Base-by-base conservation (phyloP, 2,888 invertebrate genomes). In the Aleiodes testaceus region DNA sequence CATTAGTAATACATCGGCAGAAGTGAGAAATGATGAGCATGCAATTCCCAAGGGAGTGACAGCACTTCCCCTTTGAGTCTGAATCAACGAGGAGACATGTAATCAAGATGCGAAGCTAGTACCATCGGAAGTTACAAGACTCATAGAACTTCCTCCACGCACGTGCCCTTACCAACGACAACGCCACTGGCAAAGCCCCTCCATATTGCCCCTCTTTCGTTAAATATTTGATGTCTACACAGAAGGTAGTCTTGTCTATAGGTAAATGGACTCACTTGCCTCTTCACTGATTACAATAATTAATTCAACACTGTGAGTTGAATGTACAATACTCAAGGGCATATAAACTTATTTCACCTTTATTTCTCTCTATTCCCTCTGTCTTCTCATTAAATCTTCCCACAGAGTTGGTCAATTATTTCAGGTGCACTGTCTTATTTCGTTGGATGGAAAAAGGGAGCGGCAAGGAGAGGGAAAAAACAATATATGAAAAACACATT, bases 51-150 rank as follows among this genome's bases (percentile, higher is more conserved):
- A 22, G 63, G 45, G 22, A 63, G 18, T 63, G 63, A 63, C 59
- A 59, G 36, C 14, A 18, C 11, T 26, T 16, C 5, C n/a, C 16
- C 14, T 16, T 16, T 16, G 5, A 47, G 47, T 47, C 11, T 47
- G 47, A 6, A 47, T 4, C 26, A 26, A 55, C 6, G 11, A 30
- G 4, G 42, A 59, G 59, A 45, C 59, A 20, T 30, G 66, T 66
- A 45, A 72, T 72, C 61, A 64, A 68, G 36, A 72, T 72, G 53
- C 67, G 47, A 55, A 16, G 44, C 49, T 49, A 53, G 36, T 65
- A 44, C 14, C 55, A 70, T 70, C 79, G 79, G 79, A 80, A 81
- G 78, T 77, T 74, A 30, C 73, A 66, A 70, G 52, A 67, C 65
- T 68, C 67, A 55, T 49, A 53, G 63, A 70, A 70, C 49, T 61